Percentiles rank a stretch among this genome's conserved stretches.
Conservation (phyloP, 92 coral and sea anemone genomes). For the Palythoa grandis region DNA sequence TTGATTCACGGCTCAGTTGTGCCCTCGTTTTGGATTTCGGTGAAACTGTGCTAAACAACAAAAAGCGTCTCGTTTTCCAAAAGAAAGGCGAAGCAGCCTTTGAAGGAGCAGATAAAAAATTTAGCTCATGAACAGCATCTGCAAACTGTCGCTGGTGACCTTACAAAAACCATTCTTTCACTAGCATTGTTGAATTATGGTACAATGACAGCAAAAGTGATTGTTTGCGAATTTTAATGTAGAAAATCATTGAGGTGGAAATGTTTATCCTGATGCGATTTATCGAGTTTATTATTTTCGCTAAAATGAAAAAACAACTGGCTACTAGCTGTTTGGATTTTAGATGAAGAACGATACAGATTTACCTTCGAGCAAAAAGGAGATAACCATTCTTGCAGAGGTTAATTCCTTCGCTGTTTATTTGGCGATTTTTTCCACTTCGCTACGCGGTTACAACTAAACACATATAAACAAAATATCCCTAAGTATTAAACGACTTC, state of each 20-base stretch:
- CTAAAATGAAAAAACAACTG: not conserved
- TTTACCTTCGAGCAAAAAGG: not conserved
- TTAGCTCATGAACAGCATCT: not conserved
- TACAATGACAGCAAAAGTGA: conserved; percentile 17
- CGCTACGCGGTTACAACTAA: not conserved
- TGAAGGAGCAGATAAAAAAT: not conserved
- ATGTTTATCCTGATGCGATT: conserved; percentile 32
- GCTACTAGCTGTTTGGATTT: conserved; percentile 6
- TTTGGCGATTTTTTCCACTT: not conserved
- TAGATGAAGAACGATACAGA: not conserved
- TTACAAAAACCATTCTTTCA: conserved; percentile 26
- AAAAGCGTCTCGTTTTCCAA: not conserved
- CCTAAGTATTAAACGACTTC: not conserved
- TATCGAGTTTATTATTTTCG: not conserved
- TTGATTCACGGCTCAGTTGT: not conserved
- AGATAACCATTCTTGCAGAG: not conserved
- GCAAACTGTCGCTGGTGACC: not conserved
- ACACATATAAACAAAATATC: not conserved
- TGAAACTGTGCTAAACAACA: not conserved
- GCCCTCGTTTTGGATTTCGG: not conserved
- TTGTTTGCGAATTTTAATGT: conserved; percentile 39
- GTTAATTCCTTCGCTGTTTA: not conserved
- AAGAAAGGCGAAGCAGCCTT: not conserved
- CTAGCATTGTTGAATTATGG: conserved; percentile 14
- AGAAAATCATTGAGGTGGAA: conserved; percentile 35